phyloP scores from a whole-genome alignment of 2,113 vertebrate genomes.

The Irena cyanogastra region DNA sequence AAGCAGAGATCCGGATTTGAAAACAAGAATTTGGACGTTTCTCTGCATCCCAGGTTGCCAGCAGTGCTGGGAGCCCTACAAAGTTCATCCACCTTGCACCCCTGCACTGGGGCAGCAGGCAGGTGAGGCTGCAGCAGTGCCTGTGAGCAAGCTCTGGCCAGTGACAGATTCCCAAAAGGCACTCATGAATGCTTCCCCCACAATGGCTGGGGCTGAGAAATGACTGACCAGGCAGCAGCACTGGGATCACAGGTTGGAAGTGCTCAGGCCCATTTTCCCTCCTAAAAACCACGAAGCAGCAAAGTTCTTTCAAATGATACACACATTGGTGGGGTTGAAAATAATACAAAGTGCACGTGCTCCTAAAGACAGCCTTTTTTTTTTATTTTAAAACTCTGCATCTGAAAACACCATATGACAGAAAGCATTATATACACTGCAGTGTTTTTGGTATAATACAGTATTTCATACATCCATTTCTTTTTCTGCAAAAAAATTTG shows the following conservation, averaged over 20 bases:
- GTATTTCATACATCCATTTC: conserved; percentile 80
- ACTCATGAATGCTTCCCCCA: rapidly evolving
- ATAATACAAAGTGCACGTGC: background rate
- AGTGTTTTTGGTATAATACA: conserved; percentile 89
- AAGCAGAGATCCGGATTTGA: background rate
- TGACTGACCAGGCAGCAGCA: background rate
- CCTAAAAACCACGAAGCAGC: background rate
- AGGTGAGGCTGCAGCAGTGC: background rate
- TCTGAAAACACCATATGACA: conserved; percentile 88
- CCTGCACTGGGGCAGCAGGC: background rate
- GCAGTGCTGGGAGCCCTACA: background rate
- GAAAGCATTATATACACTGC: conserved; percentile 90
- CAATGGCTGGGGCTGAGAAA: background rate
- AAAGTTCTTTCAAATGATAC: background rate
- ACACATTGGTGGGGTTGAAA: background rate
- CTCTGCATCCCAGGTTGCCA: background rate
- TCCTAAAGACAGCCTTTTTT: conserved; percentile 63
- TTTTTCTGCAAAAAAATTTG: conserved; percentile 75
- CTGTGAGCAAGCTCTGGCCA: rapidly evolving
- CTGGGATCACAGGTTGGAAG: rapidly evolving
- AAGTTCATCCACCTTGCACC: background rate
- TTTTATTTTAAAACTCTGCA: conserved; percentile 88
- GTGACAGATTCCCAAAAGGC: background rate
- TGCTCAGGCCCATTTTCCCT: background rate
- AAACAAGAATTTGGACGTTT: rapidly evolving